A percentile compares a stretch with the other conserved stretches of the same genome.
phyloP scores from a whole-genome alignment of 2,797 vertebrate genomes.

The Natrix natrix region DNA sequence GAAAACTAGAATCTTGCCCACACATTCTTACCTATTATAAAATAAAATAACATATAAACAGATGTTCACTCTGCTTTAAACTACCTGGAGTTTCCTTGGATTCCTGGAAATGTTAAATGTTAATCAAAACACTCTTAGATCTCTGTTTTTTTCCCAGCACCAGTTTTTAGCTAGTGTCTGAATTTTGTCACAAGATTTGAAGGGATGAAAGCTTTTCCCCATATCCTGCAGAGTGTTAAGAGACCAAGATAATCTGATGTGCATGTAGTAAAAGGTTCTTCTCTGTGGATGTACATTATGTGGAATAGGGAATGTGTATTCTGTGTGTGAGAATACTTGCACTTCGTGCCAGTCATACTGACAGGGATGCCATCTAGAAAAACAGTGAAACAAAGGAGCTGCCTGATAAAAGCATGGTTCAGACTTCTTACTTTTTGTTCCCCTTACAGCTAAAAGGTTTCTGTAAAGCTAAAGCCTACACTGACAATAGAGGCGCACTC shows the following conservation, averaged over 20 bases:
- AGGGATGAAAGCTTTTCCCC: not conserved
- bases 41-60: not conserved
- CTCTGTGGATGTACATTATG: not conserved
- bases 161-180: not conserved
- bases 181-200: not conserved
- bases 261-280: not conserved
- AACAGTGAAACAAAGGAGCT: not conserved
- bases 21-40: not conserved
- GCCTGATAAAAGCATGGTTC: not conserved
- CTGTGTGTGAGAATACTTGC: not conserved
- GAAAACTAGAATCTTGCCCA: not conserved
- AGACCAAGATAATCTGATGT: not conserved
- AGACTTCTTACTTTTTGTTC: constrained; percentile 20
- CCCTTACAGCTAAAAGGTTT: constrained; percentile 53
- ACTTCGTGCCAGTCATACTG: not conserved
- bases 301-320: not conserved
- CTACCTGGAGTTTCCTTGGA: not conserved
- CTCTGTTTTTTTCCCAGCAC: not conserved
- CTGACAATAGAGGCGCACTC: not conserved
- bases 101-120: not conserved
- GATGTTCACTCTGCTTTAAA: not conserved
- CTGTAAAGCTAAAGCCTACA: constrained; percentile 48
- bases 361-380: not conserved
- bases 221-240: not conserved
- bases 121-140: not conserved